phyloP scores from a whole-genome alignment of 2,888 invertebrate genomes.

The Eupsilia transversa region DNA sequence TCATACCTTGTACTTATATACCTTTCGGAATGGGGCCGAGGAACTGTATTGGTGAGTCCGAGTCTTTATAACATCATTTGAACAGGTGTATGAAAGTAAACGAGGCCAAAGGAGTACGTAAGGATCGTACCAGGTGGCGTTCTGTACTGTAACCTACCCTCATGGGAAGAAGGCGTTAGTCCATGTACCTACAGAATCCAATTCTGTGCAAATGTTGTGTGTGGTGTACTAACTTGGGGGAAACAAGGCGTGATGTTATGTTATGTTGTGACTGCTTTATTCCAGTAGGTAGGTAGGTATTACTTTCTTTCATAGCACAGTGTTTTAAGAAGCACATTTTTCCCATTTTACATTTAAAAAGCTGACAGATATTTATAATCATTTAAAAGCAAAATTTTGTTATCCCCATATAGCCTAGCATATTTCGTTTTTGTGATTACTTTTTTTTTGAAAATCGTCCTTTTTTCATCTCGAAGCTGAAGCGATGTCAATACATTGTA shows the following conservation, averaged over 20 bases:
- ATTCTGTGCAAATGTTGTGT: not conserved
- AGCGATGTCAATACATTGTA: not conserved
- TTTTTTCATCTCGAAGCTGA: not conserved
- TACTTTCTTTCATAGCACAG: not conserved
- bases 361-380: too few relatives aligned
- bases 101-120: too few relatives aligned
- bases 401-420: not conserved
- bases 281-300: not conserved
- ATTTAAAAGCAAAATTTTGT: not conserved
- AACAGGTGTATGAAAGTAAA: too few relatives aligned
- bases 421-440: not conserved
- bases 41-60: constrained; percentile 78
- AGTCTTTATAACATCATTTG: not conserved
- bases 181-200: too few relatives aligned
- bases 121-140: too few relatives aligned
- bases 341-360: not conserved
- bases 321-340: not conserved
- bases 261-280: too few relatives aligned
- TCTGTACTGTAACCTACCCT: too few relatives aligned
- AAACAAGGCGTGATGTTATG: too few relatives aligned
- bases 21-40: constrained; percentile 80
- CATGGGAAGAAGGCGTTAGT: too few relatives aligned
- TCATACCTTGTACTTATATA: constrained; percentile 73
- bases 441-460: not conserved
- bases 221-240: too few relatives aligned